These are phyloP conservation scores for Pundamilia nyererei DNA, from an alignment of 2,113 vertebrate genomes.

Conservation along the genomic window DNA sequence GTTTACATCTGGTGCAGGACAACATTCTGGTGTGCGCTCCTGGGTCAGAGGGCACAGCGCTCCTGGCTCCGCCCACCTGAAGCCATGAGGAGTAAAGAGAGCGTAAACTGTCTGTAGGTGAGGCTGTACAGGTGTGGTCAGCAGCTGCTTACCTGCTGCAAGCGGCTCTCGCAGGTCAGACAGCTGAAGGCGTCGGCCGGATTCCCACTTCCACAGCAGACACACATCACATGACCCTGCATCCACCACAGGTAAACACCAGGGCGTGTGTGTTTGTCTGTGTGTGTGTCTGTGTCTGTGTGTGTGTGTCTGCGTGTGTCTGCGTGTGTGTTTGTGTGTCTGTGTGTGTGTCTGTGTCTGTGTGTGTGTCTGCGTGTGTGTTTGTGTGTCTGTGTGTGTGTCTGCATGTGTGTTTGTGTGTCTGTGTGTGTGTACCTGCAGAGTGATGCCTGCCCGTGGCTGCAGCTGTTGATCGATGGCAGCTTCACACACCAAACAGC, in stretches of 20 bases:
- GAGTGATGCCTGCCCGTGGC: too few species aligned
- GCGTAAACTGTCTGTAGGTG: background rate
- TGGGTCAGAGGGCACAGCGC: conserved; percentile 10
- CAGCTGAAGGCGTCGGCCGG: conserved; percentile 29
- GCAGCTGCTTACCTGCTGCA: conserved; percentile 12
- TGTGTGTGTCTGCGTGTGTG: rapidly evolving
- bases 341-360: background rate
- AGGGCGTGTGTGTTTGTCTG: rapidly evolving
- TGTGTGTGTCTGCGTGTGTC: background rate
- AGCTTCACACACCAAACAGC: too few species aligned
- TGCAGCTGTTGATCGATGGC: too few species aligned
- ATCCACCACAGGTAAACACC: background rate
- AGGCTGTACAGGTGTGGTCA: background rate
- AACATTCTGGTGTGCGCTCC: conserved; percentile 46
- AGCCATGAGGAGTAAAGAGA: background rate
- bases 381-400: rapidly evolving
- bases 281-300: rapidly evolving
- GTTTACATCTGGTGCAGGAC: conserved; percentile 75
- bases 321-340: rapidly evolving
- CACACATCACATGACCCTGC: conserved; percentile 25
- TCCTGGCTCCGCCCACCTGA: conserved; percentile 43
- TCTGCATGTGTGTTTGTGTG: rapidly evolving
- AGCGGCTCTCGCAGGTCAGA: conserved; percentile 30
- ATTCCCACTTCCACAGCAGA: conserved; percentile 32
- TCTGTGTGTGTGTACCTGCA: rapidly evolving